phyloP scores from a whole-genome alignment of 1,140 invertebrate genomes.

The Aphaenogaster rudis region DNA sequence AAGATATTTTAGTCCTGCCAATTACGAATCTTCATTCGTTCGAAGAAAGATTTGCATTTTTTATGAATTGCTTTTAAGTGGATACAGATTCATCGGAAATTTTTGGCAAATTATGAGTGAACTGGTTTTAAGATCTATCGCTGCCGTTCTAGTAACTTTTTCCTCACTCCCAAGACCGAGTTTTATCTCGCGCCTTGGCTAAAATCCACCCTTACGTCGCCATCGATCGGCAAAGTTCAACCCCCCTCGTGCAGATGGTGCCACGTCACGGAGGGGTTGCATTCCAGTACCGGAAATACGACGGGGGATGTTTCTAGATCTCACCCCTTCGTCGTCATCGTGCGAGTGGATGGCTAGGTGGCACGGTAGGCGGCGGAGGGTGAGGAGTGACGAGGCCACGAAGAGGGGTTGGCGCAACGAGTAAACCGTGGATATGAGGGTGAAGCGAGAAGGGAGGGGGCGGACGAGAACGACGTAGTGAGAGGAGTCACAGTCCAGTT shows the following conservation, averaged over 20 bases:
- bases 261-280: slow-evolving; percentile 31
- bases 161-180: not conserved
- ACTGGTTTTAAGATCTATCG: not conserved
- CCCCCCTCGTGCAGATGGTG: slow-evolving; percentile 49
- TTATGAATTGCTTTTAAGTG: not conserved
- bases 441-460: slow-evolving; percentile 9
- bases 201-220: slow-evolving; percentile 9
- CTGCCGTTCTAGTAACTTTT: slow-evolving; percentile 19
- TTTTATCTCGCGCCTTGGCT: not conserved
- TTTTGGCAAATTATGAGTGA: not conserved
- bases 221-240: slow-evolving; percentile 53
- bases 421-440: not conserved
- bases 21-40: not conserved
- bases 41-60: not conserved
- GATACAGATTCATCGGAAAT: not conserved
- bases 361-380: slow-evolving; percentile 29
- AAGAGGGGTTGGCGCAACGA: not conserved
- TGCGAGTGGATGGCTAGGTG: slow-evolving; percentile 19
- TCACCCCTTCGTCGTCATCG: slow-evolving; percentile 30
- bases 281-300: slow-evolving; percentile 17
- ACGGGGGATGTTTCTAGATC: slow-evolving; percentile 20
- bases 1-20: not conserved
- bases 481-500: slow-evolving; percentile 65
- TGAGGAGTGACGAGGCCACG: not conserved
- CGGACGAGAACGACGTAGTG: slow-evolving; percentile 43